phyloP scores from a whole-genome alignment of 2,113 vertebrate genomes.

The Plestiodon gilberti region DNA sequence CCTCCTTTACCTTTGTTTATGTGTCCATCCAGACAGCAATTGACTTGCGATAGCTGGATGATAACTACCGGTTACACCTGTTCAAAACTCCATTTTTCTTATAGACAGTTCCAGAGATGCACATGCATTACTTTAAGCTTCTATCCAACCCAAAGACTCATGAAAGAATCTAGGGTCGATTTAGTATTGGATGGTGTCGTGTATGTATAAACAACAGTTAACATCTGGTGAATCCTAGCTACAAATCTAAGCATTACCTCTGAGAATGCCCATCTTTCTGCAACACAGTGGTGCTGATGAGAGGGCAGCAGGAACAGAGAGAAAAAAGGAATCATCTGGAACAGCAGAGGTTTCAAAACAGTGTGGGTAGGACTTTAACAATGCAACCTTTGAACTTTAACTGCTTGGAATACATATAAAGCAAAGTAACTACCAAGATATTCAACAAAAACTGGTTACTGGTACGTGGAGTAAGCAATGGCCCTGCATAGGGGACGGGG shows the following conservation, averaged over 20 bases:
- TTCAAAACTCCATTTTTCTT: neutral
- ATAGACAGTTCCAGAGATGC: neutral
- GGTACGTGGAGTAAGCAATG: slow-evolving; percentile 39
- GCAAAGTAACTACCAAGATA: slow-evolving; percentile 37
- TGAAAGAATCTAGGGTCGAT: neutral
- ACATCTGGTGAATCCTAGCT: no score
- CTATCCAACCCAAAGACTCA: neutral
- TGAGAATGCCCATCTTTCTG: neutral
- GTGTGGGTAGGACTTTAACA: neutral
- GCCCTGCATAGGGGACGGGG: neutral
- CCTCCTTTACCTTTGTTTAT: neutral
- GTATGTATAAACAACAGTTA: no score
- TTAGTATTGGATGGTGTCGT: no score
- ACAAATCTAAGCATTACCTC: no score
- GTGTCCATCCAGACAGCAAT: neutral
- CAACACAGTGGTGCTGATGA: neutral
- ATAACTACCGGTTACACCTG: neutral
- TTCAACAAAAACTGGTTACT: slow-evolving; percentile 8
- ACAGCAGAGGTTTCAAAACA: slow-evolving; percentile 38
- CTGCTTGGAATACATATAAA: slow-evolving; percentile 27
- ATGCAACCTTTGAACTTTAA: slow-evolving; percentile 4
- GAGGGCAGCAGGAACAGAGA: neutral
- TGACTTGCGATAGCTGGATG: neutral
- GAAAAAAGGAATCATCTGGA: slow-evolving; percentile 24
- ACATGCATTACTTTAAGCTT: neutral